Evolutionary conservation across 2,888 invertebrate species (phyloP).

Genomic region (Catotricha subobsoleta): DNA sequence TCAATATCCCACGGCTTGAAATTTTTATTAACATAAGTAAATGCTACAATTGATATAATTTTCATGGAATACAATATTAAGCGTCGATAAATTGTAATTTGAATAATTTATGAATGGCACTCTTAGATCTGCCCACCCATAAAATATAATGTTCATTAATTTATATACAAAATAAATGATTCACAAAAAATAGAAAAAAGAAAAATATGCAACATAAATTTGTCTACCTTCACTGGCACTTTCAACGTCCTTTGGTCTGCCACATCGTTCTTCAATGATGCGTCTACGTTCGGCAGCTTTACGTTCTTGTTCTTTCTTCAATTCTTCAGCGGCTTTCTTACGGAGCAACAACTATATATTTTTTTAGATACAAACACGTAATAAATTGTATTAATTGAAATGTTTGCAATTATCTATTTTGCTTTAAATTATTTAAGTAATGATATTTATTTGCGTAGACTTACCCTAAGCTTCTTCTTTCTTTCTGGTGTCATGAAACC

Average conservation of each 20-base stretch:
- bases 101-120: no score
- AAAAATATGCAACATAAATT: no score
- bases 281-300: slow-evolving; percentile 96
- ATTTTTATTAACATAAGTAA: no score
- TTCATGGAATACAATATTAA: no score
- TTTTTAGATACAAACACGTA: background rate
- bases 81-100: no score
- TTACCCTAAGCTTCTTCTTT: slow-evolving; percentile 98
- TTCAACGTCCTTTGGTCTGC: slow-evolving; percentile 76
- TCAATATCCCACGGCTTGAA: no score
- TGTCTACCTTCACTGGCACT: slow-evolving; percentile 95
- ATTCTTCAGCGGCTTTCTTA: slow-evolving; percentile 99
- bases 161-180: no score
- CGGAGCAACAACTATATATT: slow-evolving; percentile 77
- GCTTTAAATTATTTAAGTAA: background rate
- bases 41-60: no score
- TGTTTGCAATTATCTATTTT: background rate
- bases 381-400: background rate
- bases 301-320: slow-evolving; percentile 98
- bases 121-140: no score
- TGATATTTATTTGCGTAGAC: slow-evolving; percentile 23
- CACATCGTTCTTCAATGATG: slow-evolving; percentile 90
- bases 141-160: no score
- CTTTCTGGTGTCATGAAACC: slow-evolving; percentile 99
- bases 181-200: no score